These are phyloP conservation scores for Lithosia quadra DNA, from an alignment of 2,888 invertebrate species.

Conservation along the genomic window DNA sequence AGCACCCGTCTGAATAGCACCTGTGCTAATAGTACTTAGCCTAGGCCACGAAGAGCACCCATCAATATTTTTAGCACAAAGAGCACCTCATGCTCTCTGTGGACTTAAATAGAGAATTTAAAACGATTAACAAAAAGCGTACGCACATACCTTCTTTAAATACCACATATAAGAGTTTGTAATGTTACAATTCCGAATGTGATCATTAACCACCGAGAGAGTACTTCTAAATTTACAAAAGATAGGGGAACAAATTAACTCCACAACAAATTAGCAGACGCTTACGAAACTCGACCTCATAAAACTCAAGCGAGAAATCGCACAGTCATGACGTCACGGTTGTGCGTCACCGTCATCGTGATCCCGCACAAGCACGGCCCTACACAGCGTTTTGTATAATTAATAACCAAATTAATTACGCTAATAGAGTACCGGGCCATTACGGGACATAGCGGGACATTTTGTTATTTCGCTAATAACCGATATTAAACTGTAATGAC, in stretches of 20 bases:
- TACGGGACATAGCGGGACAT: constrained; percentile 24
- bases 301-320: constrained; percentile 32
- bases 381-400: constrained; percentile 33
- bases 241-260: constrained; percentile 42
- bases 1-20: too few relatives aligned
- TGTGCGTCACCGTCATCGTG: constrained; percentile 21
- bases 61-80: too few relatives aligned
- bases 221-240: constrained; percentile 26
- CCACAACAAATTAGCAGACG: constrained; percentile 45
- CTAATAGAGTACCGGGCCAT: constrained; percentile 28
- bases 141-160: neutral
- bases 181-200: neutral
- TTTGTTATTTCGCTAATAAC: constrained; percentile 48
- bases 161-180: neutral
- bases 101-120: too few relatives aligned
- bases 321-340: constrained; percentile 25
- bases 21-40: too few relatives aligned
- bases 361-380: constrained; percentile 16
- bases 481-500: constrained; percentile 28
- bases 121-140: neutral
- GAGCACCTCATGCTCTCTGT: too few relatives aligned
- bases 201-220: neutral
- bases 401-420: constrained; percentile 49
- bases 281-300: constrained; percentile 40
- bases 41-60: too few relatives aligned